Conservation (phyloP, 2,113 vertebrate genomes). For the Hylia prasina region DNA sequence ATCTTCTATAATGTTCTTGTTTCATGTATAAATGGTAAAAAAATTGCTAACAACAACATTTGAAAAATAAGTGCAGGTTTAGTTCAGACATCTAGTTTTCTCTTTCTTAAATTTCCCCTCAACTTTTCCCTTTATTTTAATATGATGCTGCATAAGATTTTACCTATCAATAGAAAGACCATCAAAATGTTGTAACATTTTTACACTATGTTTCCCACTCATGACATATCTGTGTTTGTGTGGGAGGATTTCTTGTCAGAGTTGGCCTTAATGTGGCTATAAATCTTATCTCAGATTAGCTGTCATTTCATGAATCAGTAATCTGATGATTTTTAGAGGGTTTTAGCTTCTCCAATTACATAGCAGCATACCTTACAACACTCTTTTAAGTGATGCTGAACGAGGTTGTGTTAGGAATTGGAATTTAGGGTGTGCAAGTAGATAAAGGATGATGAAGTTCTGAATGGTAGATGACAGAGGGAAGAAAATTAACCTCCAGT, state of each 20-base stretch:
- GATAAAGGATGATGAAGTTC: neutral
- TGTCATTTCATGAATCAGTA: neutral
- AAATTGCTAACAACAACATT: neutral
- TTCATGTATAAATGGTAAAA: neutral
- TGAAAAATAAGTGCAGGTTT: neutral
- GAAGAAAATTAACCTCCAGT: neutral
- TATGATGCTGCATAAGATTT: neutral
- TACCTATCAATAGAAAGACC: neutral
- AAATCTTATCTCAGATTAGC: neutral
- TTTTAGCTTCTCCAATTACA: slow-evolving; percentile 56
- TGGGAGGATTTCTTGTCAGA: neutral
- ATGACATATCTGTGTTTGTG: neutral
- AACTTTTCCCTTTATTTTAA: neutral
- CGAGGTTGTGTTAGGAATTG: neutral
- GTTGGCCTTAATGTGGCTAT: neutral
- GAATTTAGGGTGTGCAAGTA: neutral
- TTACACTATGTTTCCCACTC: neutral
- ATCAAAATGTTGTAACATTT: neutral
- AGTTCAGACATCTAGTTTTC: neutral
- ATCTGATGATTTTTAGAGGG: neutral
- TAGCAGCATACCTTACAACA: slow-evolving; percentile 32
- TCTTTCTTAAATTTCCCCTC: neutral
- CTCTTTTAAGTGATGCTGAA: neutral
- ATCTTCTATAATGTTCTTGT: neutral
- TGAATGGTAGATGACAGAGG: neutral